Evolutionary conservation across 1,140 invertebrate genomes (phyloP).

Genomic region (Luehdorfia chinensis): DNA sequence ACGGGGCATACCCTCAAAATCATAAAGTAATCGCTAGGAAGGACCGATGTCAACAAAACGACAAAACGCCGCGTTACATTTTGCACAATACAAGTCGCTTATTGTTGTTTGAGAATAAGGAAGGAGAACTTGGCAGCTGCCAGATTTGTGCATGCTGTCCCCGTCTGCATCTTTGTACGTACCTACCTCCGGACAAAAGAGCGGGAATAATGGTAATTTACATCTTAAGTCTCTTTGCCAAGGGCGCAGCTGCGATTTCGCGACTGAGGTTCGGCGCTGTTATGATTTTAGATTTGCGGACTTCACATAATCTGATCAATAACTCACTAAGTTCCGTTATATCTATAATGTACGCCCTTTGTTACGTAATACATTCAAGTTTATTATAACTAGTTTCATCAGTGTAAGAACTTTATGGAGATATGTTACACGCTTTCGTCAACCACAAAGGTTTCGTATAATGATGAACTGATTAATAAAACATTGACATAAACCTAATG

Average conservation of each 20-base stretch:
- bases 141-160: conserved; percentile 68
- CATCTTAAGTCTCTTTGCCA: conserved; percentile 69
- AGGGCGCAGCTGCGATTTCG: conserved; percentile 67
- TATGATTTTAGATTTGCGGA: conserved; percentile 5
- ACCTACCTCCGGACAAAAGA: conserved; percentile 49
- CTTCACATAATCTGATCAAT: conserved; percentile 4
- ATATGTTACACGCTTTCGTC: no score
- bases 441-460: no score
- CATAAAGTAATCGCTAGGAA: conserved; percentile 18
- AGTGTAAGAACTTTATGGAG: no score
- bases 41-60: conserved; percentile 31
- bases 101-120: conserved; percentile 68
- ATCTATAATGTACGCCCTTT: no score
- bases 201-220: conserved; percentile 73
- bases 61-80: conserved; percentile 60
- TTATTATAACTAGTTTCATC: no score
- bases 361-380: no score
- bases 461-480: no score
- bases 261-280: conserved; percentile 26
- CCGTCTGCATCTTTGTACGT: conserved; percentile 68
- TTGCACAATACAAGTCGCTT: conserved; percentile 60
- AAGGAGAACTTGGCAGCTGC: conserved; percentile 68
- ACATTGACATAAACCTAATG: no score
- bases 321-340: neutral
- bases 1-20: no score